Conservation (phyloP, 1,140 invertebrate genomes). For the Drosophila varians region DNA sequence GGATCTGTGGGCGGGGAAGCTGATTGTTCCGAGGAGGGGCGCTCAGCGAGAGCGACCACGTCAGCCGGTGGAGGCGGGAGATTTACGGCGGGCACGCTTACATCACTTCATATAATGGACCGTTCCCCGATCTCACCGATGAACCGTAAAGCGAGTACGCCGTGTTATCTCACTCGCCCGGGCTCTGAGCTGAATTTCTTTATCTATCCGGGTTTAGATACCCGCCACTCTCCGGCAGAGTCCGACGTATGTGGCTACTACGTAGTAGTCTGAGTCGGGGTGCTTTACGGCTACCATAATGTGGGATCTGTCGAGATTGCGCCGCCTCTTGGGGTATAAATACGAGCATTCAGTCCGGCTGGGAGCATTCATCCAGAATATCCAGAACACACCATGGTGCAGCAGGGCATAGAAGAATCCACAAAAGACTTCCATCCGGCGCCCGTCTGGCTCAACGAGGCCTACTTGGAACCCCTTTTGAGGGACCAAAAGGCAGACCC, state of each 20-base stretch:
- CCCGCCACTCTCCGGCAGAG: not conserved
- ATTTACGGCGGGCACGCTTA: conserved; percentile 49
- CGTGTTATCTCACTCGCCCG: conserved; percentile 8
- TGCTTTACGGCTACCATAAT: conserved; percentile 45
- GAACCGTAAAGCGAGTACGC: not conserved
- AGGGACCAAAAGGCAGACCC: conserved; percentile 52
- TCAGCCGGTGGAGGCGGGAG: conserved; percentile 15
- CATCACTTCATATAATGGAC: conserved; percentile 12
- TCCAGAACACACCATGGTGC: conserved; percentile 49
- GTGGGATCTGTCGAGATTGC: conserved; percentile 12
- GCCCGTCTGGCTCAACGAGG: conserved; percentile 63
- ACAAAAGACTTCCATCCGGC: conserved; percentile 51
- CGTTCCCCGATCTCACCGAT: not conserved
- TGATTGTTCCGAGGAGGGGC: conserved; percentile 15
- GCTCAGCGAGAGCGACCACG: conserved; percentile 13
- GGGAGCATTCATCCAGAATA: conserved; percentile 12
- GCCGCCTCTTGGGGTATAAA: conserved; percentile 46
- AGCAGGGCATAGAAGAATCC: conserved; percentile 24
- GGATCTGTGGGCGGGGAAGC: conserved; percentile 31
- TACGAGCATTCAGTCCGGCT: not conserved
- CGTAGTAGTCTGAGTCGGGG: conserved; percentile 33
- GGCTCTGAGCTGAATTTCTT: conserved; percentile 4
- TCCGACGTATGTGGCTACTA: not conserved
- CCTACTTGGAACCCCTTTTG: conserved; percentile 65
- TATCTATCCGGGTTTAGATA: conserved; percentile 31